A percentile compares a stretch with the other conserved stretches of the same genome.
Conservation (phyloP, 30 jellyfish, hydroid and myxozoan genomes). For the Hydractinia symbiolongicarpus region DNA sequence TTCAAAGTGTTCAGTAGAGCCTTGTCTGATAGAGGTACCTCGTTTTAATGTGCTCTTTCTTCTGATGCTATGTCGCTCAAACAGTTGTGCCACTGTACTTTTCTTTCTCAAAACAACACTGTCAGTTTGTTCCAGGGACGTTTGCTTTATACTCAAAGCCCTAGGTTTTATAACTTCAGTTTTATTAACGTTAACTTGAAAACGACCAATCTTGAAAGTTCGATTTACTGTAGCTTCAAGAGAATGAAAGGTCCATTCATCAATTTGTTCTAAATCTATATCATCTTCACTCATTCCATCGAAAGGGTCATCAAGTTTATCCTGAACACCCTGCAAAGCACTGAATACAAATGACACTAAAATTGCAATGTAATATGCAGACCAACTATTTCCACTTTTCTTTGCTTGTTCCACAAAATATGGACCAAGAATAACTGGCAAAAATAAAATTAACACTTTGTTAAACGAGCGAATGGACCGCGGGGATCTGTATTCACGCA, state of each 20-base stretch:
- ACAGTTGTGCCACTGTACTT: not conserved
- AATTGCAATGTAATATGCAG: slow-evolving; percentile 77
- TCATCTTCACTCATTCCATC: slow-evolving; percentile 99
- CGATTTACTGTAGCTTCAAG: slow-evolving; percentile 96
- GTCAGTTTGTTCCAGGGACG: not conserved
- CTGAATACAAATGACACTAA: slow-evolving; percentile 85
- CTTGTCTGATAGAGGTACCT: not conserved
- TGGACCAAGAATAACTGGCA: slow-evolving; percentile 86
- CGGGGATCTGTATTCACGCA: slow-evolving; percentile 98
- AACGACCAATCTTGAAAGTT: slow-evolving; percentile 87
- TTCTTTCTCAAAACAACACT: not conserved
- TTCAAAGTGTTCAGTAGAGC: not conserved
- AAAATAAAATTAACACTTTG: slow-evolving; percentile 68
- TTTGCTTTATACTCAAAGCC: not conserved
- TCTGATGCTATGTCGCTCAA: not conserved
- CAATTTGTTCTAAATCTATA: slow-evolving; percentile 75
- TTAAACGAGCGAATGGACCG: slow-evolving; percentile 94
- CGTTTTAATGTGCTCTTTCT: not conserved
- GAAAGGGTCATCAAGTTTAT: slow-evolving; percentile 93
- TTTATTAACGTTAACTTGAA: slow-evolving; percentile 51
- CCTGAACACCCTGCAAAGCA: slow-evolving; percentile 97
- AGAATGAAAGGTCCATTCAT: slow-evolving; percentile 92
- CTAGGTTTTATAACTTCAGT: not conserved
- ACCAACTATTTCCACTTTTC: slow-evolving; percentile 43
- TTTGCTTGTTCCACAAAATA: slow-evolving; percentile 59